A percentile compares a stretch with the other conserved stretches of the same genome.
phyloP scores from a whole-genome alignment of 2,113 vertebrate genomes.

The Gorsachius goisagi region DNA sequence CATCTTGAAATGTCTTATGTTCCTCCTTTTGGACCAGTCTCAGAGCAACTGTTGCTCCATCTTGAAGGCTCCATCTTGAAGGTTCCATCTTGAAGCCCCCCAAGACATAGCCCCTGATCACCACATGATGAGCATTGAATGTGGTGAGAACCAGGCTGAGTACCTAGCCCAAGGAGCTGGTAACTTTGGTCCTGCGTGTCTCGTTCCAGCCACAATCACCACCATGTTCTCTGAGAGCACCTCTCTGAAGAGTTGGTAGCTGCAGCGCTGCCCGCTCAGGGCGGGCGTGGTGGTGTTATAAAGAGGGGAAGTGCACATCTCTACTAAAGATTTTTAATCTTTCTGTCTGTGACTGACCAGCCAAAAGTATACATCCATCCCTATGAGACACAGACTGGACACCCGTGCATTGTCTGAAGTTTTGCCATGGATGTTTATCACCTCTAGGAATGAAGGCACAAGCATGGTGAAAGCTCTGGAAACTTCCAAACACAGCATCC shows the following conservation, averaged over 20 bases:
- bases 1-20: not conserved
- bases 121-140: rapidly evolving
- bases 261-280: rapidly evolving
- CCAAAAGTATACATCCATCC: not conserved
- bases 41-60: not conserved
- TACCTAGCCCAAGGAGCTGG: not conserved
- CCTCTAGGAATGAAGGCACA: not conserved
- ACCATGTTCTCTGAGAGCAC: not conserved
- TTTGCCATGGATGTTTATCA: not conserved
- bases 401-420: rapidly evolving
- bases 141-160: rapidly evolving
- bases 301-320: not conserved
- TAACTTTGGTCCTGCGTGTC: not conserved
- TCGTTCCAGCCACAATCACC: not conserved
- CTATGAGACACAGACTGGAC: not conserved
- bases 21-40: not conserved
- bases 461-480: not conserved
- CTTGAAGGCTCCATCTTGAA: not conserved
- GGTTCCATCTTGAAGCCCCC: not conserved
- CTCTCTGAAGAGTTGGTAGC: not conserved
- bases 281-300: not conserved
- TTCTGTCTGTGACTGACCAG: not conserved
- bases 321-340: not conserved
- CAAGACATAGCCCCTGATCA: not conserved
- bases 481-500: not conserved